These are phyloP conservation scores for Oryzias sinensis DNA, from an alignment of 2,797 vertebrate species.

Conservation along the genomic window DNA sequence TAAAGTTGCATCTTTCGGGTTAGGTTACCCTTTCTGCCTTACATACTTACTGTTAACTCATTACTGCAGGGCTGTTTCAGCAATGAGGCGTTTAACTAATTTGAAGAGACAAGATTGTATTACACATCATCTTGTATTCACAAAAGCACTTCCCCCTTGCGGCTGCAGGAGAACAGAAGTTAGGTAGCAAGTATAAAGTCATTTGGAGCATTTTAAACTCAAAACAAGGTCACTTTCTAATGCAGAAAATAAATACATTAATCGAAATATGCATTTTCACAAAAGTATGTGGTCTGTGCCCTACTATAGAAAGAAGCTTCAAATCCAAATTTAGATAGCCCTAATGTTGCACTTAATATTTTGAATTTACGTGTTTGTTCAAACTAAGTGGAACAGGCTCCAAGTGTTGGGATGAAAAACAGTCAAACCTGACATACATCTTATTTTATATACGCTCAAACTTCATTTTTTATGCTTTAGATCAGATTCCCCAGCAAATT, in stretches of 20 bases:
- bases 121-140: constrained; percentile 50
- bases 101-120: constrained; percentile 58
- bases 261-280: too few relatives aligned
- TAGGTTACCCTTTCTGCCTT: constrained; percentile 6
- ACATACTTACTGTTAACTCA: constrained; percentile 41
- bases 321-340: too few relatives aligned
- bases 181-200: constrained; percentile 18
- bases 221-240: background rate
- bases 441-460: too few relatives aligned
- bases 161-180: constrained; percentile 14
- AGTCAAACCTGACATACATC: too few relatives aligned
- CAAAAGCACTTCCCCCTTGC: constrained; percentile 43
- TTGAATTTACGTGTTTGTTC: too few relatives aligned
- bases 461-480: too few relatives aligned
- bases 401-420: too few relatives aligned
- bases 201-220: background rate
- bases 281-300: too few relatives aligned
- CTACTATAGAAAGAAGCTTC: too few relatives aligned
- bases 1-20: constrained; percentile 1
- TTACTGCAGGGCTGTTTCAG: constrained; percentile 33
- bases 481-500: too few relatives aligned
- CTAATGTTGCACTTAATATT: too few relatives aligned
- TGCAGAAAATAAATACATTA: background rate
- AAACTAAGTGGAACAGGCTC: too few relatives aligned
- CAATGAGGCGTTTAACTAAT: constrained; percentile 67